These are phyloP conservation scores for Ariopsis seemanni DNA, from an alignment of 2,113 vertebrate genomes.

Conservation along the genomic window DNA sequence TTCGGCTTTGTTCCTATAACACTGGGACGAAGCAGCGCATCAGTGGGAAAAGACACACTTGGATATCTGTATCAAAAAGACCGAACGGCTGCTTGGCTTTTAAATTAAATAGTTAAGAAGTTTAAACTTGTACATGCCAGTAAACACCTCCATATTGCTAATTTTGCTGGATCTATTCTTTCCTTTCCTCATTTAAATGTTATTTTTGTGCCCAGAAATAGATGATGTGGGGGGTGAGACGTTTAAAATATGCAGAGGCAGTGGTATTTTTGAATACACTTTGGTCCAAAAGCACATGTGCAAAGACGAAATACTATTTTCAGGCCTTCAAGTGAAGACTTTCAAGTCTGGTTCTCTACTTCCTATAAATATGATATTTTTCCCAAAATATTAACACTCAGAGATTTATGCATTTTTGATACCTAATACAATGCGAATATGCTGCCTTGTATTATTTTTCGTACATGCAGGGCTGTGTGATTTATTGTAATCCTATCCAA, in stretches of 20 bases:
- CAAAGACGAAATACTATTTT: background rate
- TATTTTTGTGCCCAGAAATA: background rate
- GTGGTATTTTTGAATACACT: background rate
- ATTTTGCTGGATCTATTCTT: background rate
- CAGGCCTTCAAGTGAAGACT: background rate
- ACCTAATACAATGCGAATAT: background rate
- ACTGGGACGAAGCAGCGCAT: background rate
- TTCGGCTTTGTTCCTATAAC: background rate
- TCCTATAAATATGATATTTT: background rate
- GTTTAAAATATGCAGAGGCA: slow-evolving; percentile 6
- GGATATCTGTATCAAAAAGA: background rate
- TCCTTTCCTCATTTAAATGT: background rate
- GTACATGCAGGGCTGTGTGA: background rate
- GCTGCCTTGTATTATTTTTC: background rate
- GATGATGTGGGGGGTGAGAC: background rate
- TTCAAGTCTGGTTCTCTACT: background rate
- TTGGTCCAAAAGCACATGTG: background rate
- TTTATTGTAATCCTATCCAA: background rate
- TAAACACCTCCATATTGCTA: background rate
- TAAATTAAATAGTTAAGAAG: background rate
- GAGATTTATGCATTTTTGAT: background rate
- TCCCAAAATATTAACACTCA: background rate
- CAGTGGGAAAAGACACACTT: background rate
- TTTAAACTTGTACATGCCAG: background rate
- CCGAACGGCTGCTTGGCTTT: background rate